A percentile compares a stretch with the other conserved stretches of the same genome.
These are phyloP conservation scores for Emmelina monodactyla DNA, from an alignment of 2,888 invertebrate genomes.

Conservation along the genomic window DNA sequence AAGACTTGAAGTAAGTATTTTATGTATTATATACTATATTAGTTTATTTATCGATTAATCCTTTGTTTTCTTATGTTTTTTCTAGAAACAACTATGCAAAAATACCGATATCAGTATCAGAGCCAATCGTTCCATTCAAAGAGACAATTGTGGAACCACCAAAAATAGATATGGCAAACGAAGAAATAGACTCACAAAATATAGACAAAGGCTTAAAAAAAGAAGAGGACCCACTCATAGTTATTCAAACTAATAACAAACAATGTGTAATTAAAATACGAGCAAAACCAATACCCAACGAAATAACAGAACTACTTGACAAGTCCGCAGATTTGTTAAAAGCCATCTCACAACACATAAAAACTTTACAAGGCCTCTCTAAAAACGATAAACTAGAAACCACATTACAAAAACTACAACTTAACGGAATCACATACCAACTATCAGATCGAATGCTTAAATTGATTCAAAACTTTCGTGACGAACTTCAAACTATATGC, in stretches of 20 bases:
- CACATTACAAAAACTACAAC: constrained; percentile 30
- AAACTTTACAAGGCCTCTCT: constrained; percentile 38
- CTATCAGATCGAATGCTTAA: constrained; percentile 51
- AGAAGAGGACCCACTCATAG: constrained; percentile 59
- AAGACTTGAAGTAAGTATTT: constrained; percentile 82
- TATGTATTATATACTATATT: constrained; percentile 12
- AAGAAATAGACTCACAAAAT: constrained; percentile 75
- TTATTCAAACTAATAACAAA: constrained; percentile 74
- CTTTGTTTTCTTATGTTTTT: constrained; percentile 11
- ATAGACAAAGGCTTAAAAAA: constrained; percentile 50
- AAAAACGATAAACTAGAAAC: constrained; percentile 43
- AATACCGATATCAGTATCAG: constrained; percentile 87
- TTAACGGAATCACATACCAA: constrained; percentile 33
- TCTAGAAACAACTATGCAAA: constrained; percentile 76
- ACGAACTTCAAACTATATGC: constrained; percentile 68
- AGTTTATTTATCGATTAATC: background rate
- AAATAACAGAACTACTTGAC: constrained; percentile 75
- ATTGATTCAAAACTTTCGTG: constrained; percentile 54
- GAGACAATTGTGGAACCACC: constrained; percentile 90
- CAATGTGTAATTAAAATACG: constrained; percentile 75
- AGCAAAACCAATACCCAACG: constrained; percentile 78
- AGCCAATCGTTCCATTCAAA: constrained; percentile 95
- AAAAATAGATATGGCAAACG: constrained; percentile 85
- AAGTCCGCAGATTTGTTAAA: constrained; percentile 75
- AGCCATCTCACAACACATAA: constrained; percentile 62